Conservation (phyloP, 2,113 vertebrate genomes). For the Synodontis membranacea region DNA sequence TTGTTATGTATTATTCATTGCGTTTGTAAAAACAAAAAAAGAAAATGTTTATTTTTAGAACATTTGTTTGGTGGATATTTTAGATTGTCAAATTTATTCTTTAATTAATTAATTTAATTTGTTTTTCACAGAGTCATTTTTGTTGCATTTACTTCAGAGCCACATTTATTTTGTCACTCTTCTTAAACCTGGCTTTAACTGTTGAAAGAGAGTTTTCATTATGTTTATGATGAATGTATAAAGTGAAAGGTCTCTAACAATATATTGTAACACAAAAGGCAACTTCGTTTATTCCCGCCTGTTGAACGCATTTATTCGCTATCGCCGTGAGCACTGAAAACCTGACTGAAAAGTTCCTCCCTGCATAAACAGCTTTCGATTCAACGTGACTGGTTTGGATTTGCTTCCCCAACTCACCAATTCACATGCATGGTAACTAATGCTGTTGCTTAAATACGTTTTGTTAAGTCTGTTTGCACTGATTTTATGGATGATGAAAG, state of each 20-base stretch:
- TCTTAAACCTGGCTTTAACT: neutral
- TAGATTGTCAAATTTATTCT: neutral
- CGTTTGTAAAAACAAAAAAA: neutral
- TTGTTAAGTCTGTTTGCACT: neutral
- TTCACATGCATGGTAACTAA: slow-evolving; percentile 27
- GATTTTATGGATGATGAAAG: slow-evolving; percentile 10
- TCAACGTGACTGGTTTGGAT: slow-evolving; percentile 28
- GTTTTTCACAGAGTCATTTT: neutral
- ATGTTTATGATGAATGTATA: slow-evolving; percentile 28
- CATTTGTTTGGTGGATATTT: neutral
- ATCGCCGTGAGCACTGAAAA: slow-evolving; percentile 8
- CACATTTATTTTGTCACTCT: neutral
- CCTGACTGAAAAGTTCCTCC: neutral
- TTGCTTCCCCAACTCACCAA: slow-evolving; percentile 1
- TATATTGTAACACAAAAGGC: slow-evolving; percentile 14
- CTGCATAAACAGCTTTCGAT: slow-evolving; percentile 13
- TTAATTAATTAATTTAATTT: neutral
- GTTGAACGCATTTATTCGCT: slow-evolving; percentile 29
- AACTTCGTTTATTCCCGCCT: neutral
- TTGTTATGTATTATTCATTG: neutral
- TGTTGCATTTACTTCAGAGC: neutral
- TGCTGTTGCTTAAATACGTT: neutral
- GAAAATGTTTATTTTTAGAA: neutral
- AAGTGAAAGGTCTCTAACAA: slow-evolving; percentile 41
- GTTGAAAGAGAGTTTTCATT: neutral